Base-by-base conservation (phyloP, 2,113 vertebrate species). In the Pycnonotus jocosus region DNA sequence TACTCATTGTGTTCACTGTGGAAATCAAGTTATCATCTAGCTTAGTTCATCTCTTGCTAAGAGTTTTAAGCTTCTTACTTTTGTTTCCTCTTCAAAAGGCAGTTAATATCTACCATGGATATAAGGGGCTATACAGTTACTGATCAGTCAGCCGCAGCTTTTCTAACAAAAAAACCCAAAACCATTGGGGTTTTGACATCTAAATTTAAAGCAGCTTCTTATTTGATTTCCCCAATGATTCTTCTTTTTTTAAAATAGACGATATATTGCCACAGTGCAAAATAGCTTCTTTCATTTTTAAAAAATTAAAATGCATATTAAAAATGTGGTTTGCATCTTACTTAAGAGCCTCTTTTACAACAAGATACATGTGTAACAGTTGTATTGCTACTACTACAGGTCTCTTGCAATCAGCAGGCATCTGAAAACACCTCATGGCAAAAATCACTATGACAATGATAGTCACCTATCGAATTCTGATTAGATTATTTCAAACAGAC, bases 91-190 rank as follows among this genome's bases (percentile, higher is more conserved):
- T 82, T 88, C 40, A 74, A 70, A 81, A 48, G 21, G 1, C 62
- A 50, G 9, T 37, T 42, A 70, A 51, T 38, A 51, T 3, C 24
- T 24, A 73, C 11, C 2, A 9, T 1, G 2, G 12, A 61, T 25
- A 65, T 16, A 54, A 0, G 0, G 56, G 16, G 35, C 30, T 79
- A 23, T 6, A 50, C 0, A 0, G 31, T 61, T 72, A 50, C 23
- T 45, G 9, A n/a, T 28, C 16, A 9, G 27, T 45, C 30, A 70
- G 31, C 37, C 76, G 13, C 13, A 83, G 13, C 22, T 88, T 68
- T 38, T 51, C 35, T 17, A 58, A 57, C 9, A 50, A 74, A 73
- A 84, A 12, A 1, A 0, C 2, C 28, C n/a, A 56, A 31, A 2
- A 7, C 3, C 1, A 0, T 5, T 10, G 24, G 4, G n/a, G 10